Conservation (phyloP, 2,113 vertebrate genomes). For the Pao palembangensis region DNA sequence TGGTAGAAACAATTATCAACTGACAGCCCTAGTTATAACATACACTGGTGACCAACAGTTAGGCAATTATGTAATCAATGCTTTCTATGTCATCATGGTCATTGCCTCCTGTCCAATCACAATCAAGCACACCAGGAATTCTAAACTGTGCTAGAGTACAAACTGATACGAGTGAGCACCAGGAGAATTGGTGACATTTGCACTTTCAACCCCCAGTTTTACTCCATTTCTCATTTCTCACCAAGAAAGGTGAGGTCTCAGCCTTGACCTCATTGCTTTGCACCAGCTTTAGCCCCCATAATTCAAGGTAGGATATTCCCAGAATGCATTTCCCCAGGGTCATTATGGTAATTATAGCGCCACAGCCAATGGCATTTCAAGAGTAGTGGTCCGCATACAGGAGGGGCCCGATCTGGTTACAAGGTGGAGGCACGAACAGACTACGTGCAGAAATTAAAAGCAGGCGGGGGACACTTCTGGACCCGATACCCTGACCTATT, state of each 20-base stretch:
- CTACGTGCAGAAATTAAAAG: constrained; percentile 37
- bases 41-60: too few species aligned
- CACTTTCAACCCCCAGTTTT: too few species aligned
- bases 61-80: too few species aligned
- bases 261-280: constrained; percentile 44
- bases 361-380: constrained; percentile 53
- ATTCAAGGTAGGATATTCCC: constrained; percentile 68
- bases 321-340: constrained; percentile 77
- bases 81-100: too few species aligned
- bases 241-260: constrained; percentile 14
- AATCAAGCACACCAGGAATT: too few species aligned
- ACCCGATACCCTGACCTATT: constrained; percentile 5
- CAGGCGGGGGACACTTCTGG: constrained; percentile 21
- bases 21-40: too few species aligned
- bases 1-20: too few species aligned
- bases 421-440: constrained; percentile 26
- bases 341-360: constrained; percentile 75
- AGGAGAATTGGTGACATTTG: too few species aligned
- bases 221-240: neutral
- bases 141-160: too few species aligned
- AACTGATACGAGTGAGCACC: too few species aligned
- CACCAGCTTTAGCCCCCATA: constrained; percentile 54
- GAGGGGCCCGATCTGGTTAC: constrained; percentile 55
- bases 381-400: constrained; percentile 56
- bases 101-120: too few species aligned